Conservation (phyloP, 2,113 vertebrate species). For the Bombycilla garrulus region DNA sequence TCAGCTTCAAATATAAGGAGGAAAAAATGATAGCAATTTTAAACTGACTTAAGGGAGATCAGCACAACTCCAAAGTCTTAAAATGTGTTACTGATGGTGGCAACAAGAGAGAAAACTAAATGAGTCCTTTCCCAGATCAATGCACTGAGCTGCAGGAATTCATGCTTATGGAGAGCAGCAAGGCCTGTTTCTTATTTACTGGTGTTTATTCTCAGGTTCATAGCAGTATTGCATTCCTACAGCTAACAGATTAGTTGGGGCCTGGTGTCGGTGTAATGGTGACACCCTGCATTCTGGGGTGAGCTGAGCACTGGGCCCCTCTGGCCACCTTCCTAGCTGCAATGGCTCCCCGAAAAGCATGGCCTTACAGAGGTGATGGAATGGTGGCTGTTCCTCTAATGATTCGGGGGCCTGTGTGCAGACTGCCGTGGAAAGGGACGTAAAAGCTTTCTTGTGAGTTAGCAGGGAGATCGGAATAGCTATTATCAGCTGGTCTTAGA, state of each 20-base stretch:
- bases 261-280: background rate
- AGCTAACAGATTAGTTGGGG: background rate
- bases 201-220: background rate
- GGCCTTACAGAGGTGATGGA: background rate
- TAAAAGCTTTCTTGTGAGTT: background rate
- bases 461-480: background rate
- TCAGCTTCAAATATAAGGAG: background rate
- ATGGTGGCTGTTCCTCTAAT: too few species aligned
- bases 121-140: background rate
- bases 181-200: background rate
- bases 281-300: accelerated
- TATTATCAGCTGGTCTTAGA: background rate
- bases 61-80: background rate
- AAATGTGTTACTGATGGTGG: background rate
- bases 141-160: background rate
- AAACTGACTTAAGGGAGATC: background rate
- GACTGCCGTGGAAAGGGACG: background rate
- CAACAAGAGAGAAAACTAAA: background rate
- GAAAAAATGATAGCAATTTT: background rate
- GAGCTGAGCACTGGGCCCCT: background rate
- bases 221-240: background rate
- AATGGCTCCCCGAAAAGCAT: background rate
- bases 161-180: background rate
- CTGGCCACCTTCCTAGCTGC: background rate
- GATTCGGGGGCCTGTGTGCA: background rate